Conservation (phyloP, 2,113 vertebrate genomes). For the Prietella phreatophila region DNA sequence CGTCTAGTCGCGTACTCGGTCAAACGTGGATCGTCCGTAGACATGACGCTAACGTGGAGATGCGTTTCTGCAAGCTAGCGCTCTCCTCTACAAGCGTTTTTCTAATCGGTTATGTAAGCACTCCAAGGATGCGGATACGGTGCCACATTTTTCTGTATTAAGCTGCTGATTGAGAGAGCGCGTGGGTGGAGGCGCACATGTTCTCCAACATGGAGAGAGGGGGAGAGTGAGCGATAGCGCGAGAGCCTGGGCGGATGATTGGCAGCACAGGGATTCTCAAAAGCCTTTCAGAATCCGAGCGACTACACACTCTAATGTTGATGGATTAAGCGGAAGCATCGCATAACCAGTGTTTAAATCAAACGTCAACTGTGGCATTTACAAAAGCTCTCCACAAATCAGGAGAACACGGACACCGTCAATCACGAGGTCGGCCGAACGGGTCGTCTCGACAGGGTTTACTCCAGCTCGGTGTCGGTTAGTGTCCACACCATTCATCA, state of each 20-base stretch:
- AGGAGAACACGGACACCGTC: not conserved
- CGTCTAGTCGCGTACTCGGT: not conserved
- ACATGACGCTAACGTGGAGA: not conserved
- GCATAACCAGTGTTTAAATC: not conserved
- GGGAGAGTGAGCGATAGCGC: slow-evolving; percentile 58
- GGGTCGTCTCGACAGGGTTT: not conserved
- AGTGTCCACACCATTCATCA: accelerated
- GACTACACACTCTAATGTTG: slow-evolving; percentile 39
- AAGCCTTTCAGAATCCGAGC: slow-evolving; percentile 54
- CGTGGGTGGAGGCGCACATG: slow-evolving; percentile 69
- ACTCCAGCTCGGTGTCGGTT: not conserved
- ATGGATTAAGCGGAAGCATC: slow-evolving; percentile 43
- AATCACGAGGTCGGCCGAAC: not conserved
- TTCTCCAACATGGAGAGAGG: slow-evolving; percentile 62
- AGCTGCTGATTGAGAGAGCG: slow-evolving; percentile 65
- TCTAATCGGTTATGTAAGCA: slow-evolving; percentile 44
- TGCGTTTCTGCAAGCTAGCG: not conserved
- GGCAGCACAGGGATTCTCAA: slow-evolving; percentile 58
- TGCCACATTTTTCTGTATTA: slow-evolving; percentile 65
- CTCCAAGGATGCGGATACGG: slow-evolving; percentile 64
- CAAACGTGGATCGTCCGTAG: not conserved
- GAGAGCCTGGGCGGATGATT: slow-evolving; percentile 58
- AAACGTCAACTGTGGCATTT: not conserved
- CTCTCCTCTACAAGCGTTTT: not conserved
- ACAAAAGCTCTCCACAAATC: not conserved